Evolutionary conservation across 1,140 invertebrate species (phyloP), one percentile per base, ranked within the genome.

Genomic region (Drosophila pseudoananassae): DNA sequence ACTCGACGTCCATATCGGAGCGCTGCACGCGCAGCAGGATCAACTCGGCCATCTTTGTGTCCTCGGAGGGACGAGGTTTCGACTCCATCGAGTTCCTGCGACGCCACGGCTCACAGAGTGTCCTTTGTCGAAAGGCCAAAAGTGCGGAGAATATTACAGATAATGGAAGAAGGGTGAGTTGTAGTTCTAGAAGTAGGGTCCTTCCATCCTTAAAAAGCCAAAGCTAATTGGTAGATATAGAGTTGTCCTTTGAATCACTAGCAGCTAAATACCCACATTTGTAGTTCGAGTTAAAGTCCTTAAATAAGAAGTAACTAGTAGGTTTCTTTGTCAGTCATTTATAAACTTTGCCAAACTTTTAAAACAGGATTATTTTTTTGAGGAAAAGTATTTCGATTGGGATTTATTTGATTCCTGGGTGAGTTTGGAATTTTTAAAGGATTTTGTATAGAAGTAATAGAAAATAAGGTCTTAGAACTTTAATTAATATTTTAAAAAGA

Each of bases 1-100:
- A 80, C n/a, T 92, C 91, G 58, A 81, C 83, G 38, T 90, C 89
- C 46, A 90, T 92, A 51, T 81, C 91, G 60, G 91, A 92, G 51
- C 94, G 94, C 55, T 94, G 94, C 70, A 94, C 93, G 40, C 93
- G 96, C 57, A 95, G 95, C 58, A 93, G 96, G 14, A 95, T 96
- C 78, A 96, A 96, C 89, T 96, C 95, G 60, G 96, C 95, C 69
- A 96, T 96, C 76, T 95, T 95, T 79, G 93, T 95, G 15, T 95
- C 94, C 46, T 94, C 94, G 69, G 95, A 96, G 90, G 95, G 95
- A 1, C 94, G 95, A 10, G 95, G 95, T 45, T 96, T 96, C 83
- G 93, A 96, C 91, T 93, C 96, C 79, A 94, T 95, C 91, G 95
- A 95, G 91, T 96, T 96, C 82, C 92, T 96, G 70, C 93, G 95